Evolutionary conservation across 1,140 invertebrate species (phyloP).

Genomic region (Heterodera carotae): DNA sequence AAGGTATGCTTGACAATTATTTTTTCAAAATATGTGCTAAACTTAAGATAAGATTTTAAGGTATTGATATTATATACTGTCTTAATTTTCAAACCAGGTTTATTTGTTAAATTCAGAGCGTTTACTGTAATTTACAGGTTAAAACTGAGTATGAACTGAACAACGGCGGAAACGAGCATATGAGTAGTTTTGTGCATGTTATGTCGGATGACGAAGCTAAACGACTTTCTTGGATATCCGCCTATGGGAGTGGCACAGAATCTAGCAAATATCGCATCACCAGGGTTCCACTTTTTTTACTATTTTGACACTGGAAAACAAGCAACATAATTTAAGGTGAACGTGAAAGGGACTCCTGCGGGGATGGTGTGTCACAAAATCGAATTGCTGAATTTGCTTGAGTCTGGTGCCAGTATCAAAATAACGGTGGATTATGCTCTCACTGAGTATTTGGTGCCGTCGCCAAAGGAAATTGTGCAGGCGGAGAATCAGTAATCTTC

Average conservation of each 20-base stretch:
- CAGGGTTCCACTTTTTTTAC: neutral
- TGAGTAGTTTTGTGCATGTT: slow-evolving; percentile 48
- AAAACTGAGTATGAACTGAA: slow-evolving; percentile 46
- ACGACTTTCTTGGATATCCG: slow-evolving; percentile 52
- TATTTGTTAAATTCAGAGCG: slow-evolving; percentile 3
- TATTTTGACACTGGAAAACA: neutral
- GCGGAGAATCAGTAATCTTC: slow-evolving; percentile 58
- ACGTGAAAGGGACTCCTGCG: slow-evolving; percentile 37
- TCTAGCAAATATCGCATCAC: slow-evolving; percentile 20
- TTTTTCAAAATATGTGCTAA: neutral
- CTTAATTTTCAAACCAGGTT: neutral
- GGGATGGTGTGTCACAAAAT: slow-evolving; percentile 51
- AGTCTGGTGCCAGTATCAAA: slow-evolving; percentile 43
- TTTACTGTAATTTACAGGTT: too few species aligned
- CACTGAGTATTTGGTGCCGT: slow-evolving; percentile 48
- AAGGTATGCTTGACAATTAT: slow-evolving; percentile 39
- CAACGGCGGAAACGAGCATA: slow-evolving; percentile 48
- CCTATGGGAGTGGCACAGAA: slow-evolving; percentile 45
- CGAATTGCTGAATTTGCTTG: slow-evolving; percentile 48
- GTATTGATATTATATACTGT: too few species aligned
- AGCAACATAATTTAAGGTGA: slow-evolving; percentile 26
- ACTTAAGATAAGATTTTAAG: neutral
- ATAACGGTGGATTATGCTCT: slow-evolving; percentile 50
- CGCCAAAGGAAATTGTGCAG: slow-evolving; percentile 56
- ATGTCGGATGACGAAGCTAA: slow-evolving; percentile 41